Evolutionary conservation across 2,888 invertebrate genomes (phyloP), one percentile per base, ranked within the genome.

Genomic region (Phaedon cochleariae): DNA sequence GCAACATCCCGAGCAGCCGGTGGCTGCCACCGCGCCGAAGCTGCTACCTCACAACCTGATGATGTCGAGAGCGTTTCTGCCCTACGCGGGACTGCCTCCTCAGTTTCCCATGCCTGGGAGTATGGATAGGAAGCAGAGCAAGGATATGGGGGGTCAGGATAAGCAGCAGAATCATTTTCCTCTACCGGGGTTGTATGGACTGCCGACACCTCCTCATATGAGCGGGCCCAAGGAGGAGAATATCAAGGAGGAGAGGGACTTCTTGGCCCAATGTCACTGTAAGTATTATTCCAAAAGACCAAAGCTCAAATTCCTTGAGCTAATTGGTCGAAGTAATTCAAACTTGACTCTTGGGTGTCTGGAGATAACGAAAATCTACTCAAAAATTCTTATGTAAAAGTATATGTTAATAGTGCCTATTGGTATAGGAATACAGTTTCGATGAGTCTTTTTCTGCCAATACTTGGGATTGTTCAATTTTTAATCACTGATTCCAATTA

Each of bases 191-290:
- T 82, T 85, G 82, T 85, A 85, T 65, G 82, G 82, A 6, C 71
- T 84, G 62, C 81, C 83, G 3, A 75, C 81, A 7, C 82, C 83
- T 3, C 81, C 79, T 6, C 81, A 80, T 68, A 58, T 80, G 67
- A 74, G 74, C 0, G 75, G 74, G 2, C 67, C 74, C 55, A 70
- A 74, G 63, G 77, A 78, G 29, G 82, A 84, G 6, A 68, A 72
- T 76, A 78, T 84, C 80, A 87, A 87, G 77, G 89, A 89, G 49
- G 88, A 90, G 51, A 85, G 86, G 46, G 90, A 90, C 72, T 89
- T 88, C 73, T 86, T 90, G 70, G 85, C 88, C 15, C 85, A 87
- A 1, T 86, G 88, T 75, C 88, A 88, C 75, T 83, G 87, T 87
- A 80, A 85, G 86, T 84, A 59, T 55, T 15, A 22, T 61, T 29